Evolutionary conservation across 2,797 vertebrate species (phyloP), one percentile per base, ranked within the genome.

Genomic region (Coilia nasus): DNA sequence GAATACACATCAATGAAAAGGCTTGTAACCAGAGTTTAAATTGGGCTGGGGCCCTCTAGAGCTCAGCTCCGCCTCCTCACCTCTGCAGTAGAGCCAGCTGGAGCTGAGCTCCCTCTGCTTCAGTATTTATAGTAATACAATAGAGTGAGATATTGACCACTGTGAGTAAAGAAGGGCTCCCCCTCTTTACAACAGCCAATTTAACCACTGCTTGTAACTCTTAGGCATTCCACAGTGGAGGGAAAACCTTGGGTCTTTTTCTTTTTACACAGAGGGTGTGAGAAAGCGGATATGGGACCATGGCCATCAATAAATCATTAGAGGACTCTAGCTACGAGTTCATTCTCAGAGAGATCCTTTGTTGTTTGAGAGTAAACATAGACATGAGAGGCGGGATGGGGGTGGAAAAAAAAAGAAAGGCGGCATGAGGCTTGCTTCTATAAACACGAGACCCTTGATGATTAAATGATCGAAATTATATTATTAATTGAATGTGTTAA

Each of bases 251-350:
- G 6, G 17, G 23, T 15, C 35, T 17, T 78, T 44, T 41, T 78
- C 41, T 81, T 80, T 85, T 83, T 71, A 84, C 41, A 81, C 44
- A 83, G 81, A 67, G 80, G n/a, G 81, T 85, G 86, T 88, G 86
- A 88, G 87, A 88, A 87, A 88, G 82, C 35, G 82, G 82, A 83
- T 85, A 82, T 78, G 82, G 81, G 80, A 83, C 78, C 46, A 64
- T 31, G n/a, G 64, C 82, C 84, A 85, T 87, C 86, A 87, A 88
- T 87, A 88, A 87, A 87, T 87, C 86, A 87, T 88, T 86, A 59
- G 75, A 84, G 46, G 41, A 28, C 82, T 60, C 83, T 19, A 62
- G 35, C 78, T 84, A 60, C 23, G 28, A 84, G 86, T 84, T 85
- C 83, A 87, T 84, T 88, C 80, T 64, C 44, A 47, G 57, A 84